A percentile compares a stretch with the other conserved stretches of the same genome.
These are phyloP conservation scores for Timandra comae DNA, from an alignment of 2,888 invertebrate genomes.

Conservation along the genomic window DNA sequence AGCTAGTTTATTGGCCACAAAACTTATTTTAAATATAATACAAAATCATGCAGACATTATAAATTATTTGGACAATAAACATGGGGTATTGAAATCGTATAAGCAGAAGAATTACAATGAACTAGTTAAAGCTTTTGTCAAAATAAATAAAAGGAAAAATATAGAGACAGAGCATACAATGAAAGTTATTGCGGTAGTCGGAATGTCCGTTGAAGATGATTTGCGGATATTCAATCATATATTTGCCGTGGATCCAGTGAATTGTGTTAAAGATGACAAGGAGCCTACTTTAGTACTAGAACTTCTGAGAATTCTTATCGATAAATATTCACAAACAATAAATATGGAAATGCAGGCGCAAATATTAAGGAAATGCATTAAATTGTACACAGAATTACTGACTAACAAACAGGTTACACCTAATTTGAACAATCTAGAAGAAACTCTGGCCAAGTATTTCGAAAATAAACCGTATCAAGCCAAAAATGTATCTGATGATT, in stretches of 20 bases:
- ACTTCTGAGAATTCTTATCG: conserved; percentile 60
- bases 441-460: conserved; percentile 74
- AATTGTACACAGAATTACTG: conserved; percentile 63
- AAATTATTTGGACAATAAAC: conserved; percentile 43
- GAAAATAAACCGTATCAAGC: conserved; percentile 78
- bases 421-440: conserved; percentile 74
- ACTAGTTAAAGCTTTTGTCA: conserved; percentile 61
- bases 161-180: conserved; percentile 48
- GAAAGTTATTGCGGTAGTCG: conserved; percentile 59
- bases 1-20: conserved; percentile 44
- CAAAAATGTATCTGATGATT: conserved; percentile 58
- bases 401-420: conserved; percentile 49
- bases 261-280: conserved; percentile 64
- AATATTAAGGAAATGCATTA: conserved; percentile 49
- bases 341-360: conserved; percentile 44
- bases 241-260: conserved; percentile 39
- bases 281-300: conserved; percentile 71
- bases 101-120: conserved; percentile 72
- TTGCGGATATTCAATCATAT: conserved; percentile 56
- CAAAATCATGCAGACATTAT: conserved; percentile 42
- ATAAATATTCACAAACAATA: conserved; percentile 57
- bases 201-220: conserved; percentile 56
- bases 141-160: conserved; percentile 57
- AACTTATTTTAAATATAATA: conserved; percentile 49
- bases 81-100: conserved; percentile 63